Conservation (phyloP, 2,888 invertebrate genomes). For the Ochropleura plecta region DNA sequence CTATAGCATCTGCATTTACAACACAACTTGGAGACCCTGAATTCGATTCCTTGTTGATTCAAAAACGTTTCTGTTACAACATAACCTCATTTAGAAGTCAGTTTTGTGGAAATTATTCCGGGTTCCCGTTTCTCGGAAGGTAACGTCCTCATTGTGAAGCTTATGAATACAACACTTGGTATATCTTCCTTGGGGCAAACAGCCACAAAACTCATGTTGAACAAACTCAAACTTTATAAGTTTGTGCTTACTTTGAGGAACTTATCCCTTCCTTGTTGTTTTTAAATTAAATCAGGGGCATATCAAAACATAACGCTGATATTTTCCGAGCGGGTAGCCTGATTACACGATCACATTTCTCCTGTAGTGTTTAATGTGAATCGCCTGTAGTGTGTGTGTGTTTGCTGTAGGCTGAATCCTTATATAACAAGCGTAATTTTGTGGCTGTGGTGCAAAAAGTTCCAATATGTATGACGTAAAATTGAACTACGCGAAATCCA, state of each 20-base stretch:
- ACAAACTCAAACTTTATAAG: constrained; percentile 3
- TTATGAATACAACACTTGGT: constrained; percentile 1
- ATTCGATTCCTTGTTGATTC: background rate
- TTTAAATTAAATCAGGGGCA: background rate
- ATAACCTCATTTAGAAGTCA: background rate
- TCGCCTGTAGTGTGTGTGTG: too few relatives aligned
- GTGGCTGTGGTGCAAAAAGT: background rate
- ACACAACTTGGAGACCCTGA: background rate
- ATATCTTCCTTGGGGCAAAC: background rate
- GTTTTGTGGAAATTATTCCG: background rate
- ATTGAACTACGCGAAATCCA: background rate
- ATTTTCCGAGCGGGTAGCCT: background rate
- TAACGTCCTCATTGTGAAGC: background rate
- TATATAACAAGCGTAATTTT: background rate
- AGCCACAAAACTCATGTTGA: background rate
- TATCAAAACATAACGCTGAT: background rate
- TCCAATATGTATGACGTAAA: background rate
- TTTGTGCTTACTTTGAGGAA: constrained; percentile 2
- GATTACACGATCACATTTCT: background rate
- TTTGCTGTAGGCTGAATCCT: background rate
- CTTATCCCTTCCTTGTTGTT: constrained; percentile 1
- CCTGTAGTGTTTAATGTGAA: background rate
- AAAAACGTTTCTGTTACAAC: background rate
- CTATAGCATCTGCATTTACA: background rate
- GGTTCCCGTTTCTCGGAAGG: background rate